phyloP scores from a whole-genome alignment of 2,113 vertebrate genomes.

The Bubo blakistoni region DNA sequence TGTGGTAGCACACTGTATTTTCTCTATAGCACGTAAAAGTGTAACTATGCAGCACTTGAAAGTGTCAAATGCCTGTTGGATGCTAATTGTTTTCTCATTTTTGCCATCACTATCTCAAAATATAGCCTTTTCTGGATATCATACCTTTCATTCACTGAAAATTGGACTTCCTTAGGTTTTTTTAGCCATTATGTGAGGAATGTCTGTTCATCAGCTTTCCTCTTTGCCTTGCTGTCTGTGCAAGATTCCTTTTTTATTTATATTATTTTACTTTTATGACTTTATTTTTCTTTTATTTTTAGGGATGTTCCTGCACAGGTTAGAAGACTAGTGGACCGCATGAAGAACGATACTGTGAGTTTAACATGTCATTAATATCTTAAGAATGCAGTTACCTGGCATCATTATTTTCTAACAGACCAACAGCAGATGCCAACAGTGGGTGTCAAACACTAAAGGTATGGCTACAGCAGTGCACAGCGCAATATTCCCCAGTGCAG shows the following conservation, averaged over 20 bases:
- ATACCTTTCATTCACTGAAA: background rate
- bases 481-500: background rate
- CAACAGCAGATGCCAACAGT: background rate
- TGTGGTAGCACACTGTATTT: background rate
- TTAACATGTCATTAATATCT: background rate
- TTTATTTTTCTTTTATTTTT: background rate
- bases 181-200: background rate
- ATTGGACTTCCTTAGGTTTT: background rate
- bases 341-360: conserved; percentile 72
- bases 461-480: background rate
- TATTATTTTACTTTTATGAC: background rate
- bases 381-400: background rate
- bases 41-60: background rate
- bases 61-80: background rate
- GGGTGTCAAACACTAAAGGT: background rate
- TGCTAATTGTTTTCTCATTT: background rate
- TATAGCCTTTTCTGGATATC: background rate
- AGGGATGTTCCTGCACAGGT: conserved; percentile 64
- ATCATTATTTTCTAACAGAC: background rate
- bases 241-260: background rate
- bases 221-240: background rate
- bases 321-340: conserved; percentile 57
- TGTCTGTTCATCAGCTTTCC: background rate
- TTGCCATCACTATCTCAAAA: background rate
- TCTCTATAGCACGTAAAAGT: background rate